A percentile compares a stretch with the other conserved stretches of the same genome.
phyloP scores from a whole-genome alignment of 23 tunicate genomes.

The Trididemnum miniatum region DNA sequence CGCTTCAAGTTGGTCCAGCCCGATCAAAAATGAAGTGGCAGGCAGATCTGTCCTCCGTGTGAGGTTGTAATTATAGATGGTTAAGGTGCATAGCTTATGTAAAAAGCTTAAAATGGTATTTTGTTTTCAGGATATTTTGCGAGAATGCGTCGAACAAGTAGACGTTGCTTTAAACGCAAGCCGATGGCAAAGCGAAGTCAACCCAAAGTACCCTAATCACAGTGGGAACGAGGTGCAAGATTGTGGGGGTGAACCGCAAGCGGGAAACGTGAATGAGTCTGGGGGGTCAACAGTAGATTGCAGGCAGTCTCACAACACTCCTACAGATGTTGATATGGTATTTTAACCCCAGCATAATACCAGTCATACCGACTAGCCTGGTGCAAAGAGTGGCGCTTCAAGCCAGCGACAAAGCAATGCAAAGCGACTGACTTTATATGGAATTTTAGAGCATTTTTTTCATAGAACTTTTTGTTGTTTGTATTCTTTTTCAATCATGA shows the following conservation, averaged over 20 bases:
- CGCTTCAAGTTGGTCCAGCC: too few species aligned
- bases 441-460: not conserved
- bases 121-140: constrained; percentile 56
- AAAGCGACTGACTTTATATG: too few species aligned
- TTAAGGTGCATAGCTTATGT: too few species aligned
- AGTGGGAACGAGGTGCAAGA: constrained; percentile 1
- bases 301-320: constrained; percentile 44
- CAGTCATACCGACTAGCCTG: too few species aligned
- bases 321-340: constrained; percentile 60
- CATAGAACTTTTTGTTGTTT: too few species aligned
- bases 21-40: too few species aligned
- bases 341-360: constrained; percentile 20
- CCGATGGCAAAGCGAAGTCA: not conserved
- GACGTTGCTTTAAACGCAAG: constrained; percentile 42
- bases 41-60: too few species aligned
- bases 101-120: too few species aligned
- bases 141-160: constrained; percentile 69
- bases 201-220: constrained; percentile 12
- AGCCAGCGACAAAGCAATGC: not conserved
- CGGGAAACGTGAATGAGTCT: not conserved
- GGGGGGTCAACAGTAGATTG: constrained; percentile 13
- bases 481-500: not conserved
- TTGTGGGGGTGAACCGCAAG: not conserved
- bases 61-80: too few species aligned
- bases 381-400: not conserved